These are phyloP conservation scores for Euwallacea similis DNA, from an alignment of 1,140 invertebrate genomes.

Conservation along the genomic window DNA sequence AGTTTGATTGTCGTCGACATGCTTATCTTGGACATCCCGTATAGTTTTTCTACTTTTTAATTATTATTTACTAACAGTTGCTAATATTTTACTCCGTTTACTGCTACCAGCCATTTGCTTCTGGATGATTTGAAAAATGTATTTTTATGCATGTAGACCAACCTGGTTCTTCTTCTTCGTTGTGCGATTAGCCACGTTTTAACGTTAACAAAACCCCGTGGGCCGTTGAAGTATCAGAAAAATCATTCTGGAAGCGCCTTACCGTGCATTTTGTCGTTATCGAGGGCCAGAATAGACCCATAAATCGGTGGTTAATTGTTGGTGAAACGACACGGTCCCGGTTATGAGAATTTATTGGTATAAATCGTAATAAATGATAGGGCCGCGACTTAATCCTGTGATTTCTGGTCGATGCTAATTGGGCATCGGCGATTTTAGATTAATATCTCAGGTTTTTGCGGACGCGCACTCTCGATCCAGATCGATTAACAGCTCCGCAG, in stretches of 20 bases:
- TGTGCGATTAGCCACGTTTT: too few relatives aligned
- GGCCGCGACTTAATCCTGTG: conserved; percentile 23
- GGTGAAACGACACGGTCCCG: conserved; percentile 15
- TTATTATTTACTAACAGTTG: too few relatives aligned
- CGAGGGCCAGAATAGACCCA: conserved; percentile 16
- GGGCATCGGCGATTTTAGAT: conserved; percentile 28
- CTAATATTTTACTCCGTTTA: too few relatives aligned
- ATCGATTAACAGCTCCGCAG: conserved; percentile 16
- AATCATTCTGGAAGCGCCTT: conserved; percentile 13
- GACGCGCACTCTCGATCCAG: conserved; percentile 18
- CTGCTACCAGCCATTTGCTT: too few relatives aligned
- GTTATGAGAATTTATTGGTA: conserved; percentile 24
- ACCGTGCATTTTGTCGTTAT: conserved; percentile 10
- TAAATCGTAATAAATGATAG: conserved; percentile 31
- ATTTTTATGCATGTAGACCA: too few relatives aligned
- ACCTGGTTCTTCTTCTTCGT: too few relatives aligned
- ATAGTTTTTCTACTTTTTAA: too few relatives aligned
- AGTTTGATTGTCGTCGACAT: too few relatives aligned
- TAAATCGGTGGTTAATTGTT: conserved; percentile 24
- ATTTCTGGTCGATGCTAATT: conserved; percentile 32
- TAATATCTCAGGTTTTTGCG: conserved; percentile 26
- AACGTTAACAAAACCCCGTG: too few relatives aligned
- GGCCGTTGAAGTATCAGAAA: neutral
- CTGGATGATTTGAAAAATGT: too few relatives aligned
- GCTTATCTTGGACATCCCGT: too few relatives aligned